Percentiles rank a stretch among this genome's conserved stretches.
phyloP scores from a whole-genome alignment of 2,113 vertebrate species.

The Poeciliopsis retropinna region DNA sequence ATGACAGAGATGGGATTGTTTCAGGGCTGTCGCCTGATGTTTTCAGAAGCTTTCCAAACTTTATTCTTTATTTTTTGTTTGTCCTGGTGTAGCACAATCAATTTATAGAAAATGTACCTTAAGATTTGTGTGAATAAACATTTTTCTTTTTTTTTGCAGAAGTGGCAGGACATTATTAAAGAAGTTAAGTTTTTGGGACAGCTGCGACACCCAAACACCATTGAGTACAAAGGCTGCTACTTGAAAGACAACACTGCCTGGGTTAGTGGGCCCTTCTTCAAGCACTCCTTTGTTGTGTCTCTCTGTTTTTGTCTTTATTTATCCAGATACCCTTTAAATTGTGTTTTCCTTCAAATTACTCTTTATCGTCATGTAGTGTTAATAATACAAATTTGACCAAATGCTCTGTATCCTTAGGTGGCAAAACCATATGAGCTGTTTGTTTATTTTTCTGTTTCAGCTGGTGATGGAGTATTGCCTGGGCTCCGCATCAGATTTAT shows the following conservation, averaged over 20 bases:
- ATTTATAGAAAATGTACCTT: background rate
- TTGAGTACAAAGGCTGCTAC: conserved; percentile 99
- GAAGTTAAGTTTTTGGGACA: conserved; percentile 96
- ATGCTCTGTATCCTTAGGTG: conserved; percentile 1
- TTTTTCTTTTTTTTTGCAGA: conserved; percentile 75
- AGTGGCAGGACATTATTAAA: conserved; percentile 99
- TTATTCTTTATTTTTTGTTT: background rate
- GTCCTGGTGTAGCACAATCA: background rate
- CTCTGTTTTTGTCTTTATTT: conserved; percentile 5
- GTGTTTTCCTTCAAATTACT: background rate
- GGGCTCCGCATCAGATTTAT: conserved; percentile 96
- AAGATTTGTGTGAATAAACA: background rate
- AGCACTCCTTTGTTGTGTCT: background rate
- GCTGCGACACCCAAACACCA: conserved; percentile 96
- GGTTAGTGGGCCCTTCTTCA: conserved; percentile 81
- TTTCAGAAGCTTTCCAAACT: background rate
- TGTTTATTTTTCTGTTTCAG: conserved; percentile 77
- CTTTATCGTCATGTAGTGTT: conserved; percentile 3
- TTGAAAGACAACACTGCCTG: conserved; percentile 98
- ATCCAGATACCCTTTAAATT: background rate
- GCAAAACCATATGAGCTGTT: background rate
- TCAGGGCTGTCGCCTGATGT: conserved; percentile 1
- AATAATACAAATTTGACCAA: conserved; percentile 7
- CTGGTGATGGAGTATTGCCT: conserved; percentile 99
- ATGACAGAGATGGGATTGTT: conserved; percentile 6